These are phyloP conservation scores for Agrypnia vestita DNA, from an alignment of 1,140 invertebrate genomes.

Conservation along the genomic window DNA sequence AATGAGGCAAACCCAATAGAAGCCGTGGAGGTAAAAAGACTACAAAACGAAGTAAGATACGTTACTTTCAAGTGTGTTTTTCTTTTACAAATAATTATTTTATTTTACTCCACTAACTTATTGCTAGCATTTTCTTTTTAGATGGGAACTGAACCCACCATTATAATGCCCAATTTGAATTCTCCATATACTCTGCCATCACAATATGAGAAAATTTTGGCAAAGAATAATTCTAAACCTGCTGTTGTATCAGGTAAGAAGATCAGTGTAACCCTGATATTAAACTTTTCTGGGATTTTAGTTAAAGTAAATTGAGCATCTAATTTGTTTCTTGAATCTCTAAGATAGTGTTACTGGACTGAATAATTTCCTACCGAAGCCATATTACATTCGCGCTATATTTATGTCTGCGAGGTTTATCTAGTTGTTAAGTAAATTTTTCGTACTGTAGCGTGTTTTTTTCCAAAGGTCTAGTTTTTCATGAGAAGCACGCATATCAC, in stretches of 20 bases:
- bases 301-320: no score
- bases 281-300: not conserved
- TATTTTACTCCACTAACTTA: not conserved
- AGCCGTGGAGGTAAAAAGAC: not conserved
- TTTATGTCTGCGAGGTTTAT: no score
- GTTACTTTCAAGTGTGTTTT: not conserved
- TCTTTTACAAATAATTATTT: slow-evolving; percentile 17
- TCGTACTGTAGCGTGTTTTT: no score
- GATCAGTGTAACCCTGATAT: not conserved
- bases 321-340: no score
- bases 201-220: slow-evolving; percentile 10
- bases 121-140: not conserved
- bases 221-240: not conserved
- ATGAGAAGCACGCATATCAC: no score
- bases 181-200: slow-evolving; percentile 6
- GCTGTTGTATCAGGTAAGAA: not conserved
- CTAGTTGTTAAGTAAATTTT: no score
- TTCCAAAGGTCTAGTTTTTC: no score
- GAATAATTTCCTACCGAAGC: no score
- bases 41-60: slow-evolving; percentile 36
- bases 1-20: slow-evolving; percentile 34
- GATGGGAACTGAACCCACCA: not conserved
- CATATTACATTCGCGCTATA: no score
- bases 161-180: slow-evolving; percentile 25
- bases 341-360: no score